Conservation (phyloP, 2,113 vertebrate genomes). For the Mionectes macconnelli region DNA sequence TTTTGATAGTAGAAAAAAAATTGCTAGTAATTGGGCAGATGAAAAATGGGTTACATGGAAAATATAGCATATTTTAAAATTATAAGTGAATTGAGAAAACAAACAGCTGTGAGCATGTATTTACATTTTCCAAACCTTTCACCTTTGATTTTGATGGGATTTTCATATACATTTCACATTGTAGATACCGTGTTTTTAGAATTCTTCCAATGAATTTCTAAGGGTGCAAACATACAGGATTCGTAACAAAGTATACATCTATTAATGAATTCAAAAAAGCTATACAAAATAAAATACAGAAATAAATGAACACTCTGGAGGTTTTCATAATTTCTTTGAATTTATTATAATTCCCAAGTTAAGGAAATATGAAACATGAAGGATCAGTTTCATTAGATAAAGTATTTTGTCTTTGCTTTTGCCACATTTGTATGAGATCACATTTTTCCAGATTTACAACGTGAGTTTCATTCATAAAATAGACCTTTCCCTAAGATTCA, state of each 20-base stretch:
- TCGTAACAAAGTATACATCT: neutral
- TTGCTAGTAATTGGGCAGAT: conserved; percentile 85
- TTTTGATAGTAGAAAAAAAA: conserved; percentile 79
- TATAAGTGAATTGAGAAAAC: conserved; percentile 70
- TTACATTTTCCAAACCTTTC: conserved; percentile 63
- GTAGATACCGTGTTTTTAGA: neutral
- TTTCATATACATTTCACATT: neutral
- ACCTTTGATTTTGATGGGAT: conserved; percentile 27
- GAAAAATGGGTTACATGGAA: conserved; percentile 81
- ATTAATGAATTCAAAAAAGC: neutral
- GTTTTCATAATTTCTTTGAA: neutral
- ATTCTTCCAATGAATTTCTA: neutral
- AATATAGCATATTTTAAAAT: conserved; percentile 67
- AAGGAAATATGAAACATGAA: neutral
- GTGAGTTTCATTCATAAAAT: neutral
- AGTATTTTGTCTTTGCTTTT: neutral
- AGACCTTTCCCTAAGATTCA: neutral
- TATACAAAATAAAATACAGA: neutral
- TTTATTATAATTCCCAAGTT: neutral
- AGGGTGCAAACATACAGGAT: neutral
- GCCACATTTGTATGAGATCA: neutral
- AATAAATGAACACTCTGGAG: neutral
- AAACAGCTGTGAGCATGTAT: conserved; percentile 71
- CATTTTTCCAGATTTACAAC: neutral
- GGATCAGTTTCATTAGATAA: neutral